phyloP scores from a whole-genome alignment of 2,888 invertebrate species.

The Melanchra persicariae region DNA sequence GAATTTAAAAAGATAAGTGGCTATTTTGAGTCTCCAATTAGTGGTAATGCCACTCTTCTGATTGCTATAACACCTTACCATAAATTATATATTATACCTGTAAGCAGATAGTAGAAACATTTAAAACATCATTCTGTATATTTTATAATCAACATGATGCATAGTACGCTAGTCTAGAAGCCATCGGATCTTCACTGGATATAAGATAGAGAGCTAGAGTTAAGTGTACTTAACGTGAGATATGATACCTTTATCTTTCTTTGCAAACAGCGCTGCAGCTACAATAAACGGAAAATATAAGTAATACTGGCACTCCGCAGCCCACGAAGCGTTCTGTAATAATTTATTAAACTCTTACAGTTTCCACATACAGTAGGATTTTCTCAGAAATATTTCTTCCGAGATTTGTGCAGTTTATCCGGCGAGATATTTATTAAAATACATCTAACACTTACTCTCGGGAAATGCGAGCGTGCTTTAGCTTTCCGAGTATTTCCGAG shows the following conservation, averaged over 20 bases:
- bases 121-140: no score
- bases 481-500: constrained; percentile 16
- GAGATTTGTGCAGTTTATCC: constrained; percentile 30
- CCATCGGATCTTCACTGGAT: no score
- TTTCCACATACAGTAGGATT: constrained; percentile 17
- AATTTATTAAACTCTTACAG: constrained; percentile 32
- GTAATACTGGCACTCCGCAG: constrained; percentile 11
- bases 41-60: not conserved
- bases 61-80: constrained; percentile 8
- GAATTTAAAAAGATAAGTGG: constrained; percentile 46
- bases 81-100: not conserved
- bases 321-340: constrained; percentile 7
- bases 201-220: not conserved
- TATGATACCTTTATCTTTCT: constrained; percentile 3
- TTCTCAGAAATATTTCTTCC: constrained; percentile 29
- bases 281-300: constrained; percentile 29
- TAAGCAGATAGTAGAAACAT: no score
- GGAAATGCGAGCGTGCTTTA: constrained; percentile 35
- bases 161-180: not conserved
- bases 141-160: no score
- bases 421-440: constrained; percentile 30
- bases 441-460: constrained; percentile 38
- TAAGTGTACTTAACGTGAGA: constrained; percentile 9
- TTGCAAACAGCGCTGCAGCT: constrained; percentile 11
- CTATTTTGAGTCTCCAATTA: constrained; percentile 26